Percentiles rank a stretch among this genome's conserved stretches.
Conservation (phyloP, 2,888 invertebrate species). For the Tortrix viridana region DNA sequence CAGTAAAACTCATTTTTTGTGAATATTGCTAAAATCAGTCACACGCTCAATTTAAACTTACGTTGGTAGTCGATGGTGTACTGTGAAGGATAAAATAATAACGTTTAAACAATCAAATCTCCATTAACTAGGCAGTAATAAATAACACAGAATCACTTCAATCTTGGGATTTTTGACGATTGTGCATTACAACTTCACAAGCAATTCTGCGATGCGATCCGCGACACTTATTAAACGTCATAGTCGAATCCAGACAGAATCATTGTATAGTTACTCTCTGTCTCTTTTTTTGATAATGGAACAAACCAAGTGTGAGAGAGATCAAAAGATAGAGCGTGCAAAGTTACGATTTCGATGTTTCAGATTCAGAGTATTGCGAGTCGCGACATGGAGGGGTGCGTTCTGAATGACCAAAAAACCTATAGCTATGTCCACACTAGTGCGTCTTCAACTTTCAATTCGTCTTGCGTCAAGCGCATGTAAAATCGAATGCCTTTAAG, state of each 20-base stretch:
- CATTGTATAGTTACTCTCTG: no score
- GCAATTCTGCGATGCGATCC: not conserved
- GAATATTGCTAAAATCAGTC: slow-evolving; percentile 14
- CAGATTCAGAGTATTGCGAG: no score
- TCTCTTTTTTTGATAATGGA: no score
- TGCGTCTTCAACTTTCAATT: no score
- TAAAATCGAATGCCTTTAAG: no score
- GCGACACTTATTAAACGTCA: not conserved
- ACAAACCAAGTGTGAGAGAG: no score
- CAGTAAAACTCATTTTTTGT: slow-evolving; percentile 16
- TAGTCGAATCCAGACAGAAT: not conserved
- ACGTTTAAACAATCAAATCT: not conserved
- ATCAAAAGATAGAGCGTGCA: no score
- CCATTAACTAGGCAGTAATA: slow-evolving; percentile 18
- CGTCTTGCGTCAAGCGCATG: no score
- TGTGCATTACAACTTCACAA: not conserved
- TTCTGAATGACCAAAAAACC: slow-evolving; percentile 2
- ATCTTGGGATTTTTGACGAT: not conserved
- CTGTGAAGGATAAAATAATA: slow-evolving; percentile 13
- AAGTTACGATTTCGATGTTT: no score
- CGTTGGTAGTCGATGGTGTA: slow-evolving; percentile 18
- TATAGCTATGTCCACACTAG: no score
- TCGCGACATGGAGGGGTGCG: no score
- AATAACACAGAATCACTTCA: slow-evolving; percentile 15
- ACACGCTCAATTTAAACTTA: slow-evolving; percentile 29